Conservation (phyloP, 2,888 invertebrate genomes). For the Tipula helvola region DNA sequence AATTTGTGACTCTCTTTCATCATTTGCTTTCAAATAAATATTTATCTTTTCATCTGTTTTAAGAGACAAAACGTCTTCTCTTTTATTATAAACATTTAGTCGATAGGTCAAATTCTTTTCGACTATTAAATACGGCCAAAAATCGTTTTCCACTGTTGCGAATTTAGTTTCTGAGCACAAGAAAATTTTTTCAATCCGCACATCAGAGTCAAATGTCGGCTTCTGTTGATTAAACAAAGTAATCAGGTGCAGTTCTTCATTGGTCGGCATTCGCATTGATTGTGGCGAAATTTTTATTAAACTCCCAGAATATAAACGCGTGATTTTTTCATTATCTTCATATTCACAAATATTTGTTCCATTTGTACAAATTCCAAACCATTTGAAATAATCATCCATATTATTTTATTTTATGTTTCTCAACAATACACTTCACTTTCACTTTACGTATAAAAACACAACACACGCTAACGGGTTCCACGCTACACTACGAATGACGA, state of each 20-base stretch:
- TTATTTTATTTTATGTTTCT: neutral
- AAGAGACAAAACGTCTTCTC: neutral
- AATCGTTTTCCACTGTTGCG: neutral
- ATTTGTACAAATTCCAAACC: neutral
- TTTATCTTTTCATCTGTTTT: neutral
- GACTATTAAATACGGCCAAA: neutral
- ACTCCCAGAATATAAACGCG: neutral
- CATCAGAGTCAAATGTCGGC: no score
- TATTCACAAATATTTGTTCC: neutral
- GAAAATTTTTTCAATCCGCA: neutral
- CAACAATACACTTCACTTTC: neutral
- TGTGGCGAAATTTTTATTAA: neutral
- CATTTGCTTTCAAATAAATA: neutral
- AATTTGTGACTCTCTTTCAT: neutral
- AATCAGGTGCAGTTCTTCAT: neutral
- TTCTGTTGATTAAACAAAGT: neutral
- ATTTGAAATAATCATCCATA: neutral
- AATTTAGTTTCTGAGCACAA: neutral
- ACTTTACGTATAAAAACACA: neutral
- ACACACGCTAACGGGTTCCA: neutral
- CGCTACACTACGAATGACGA: neutral
- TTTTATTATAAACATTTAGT: neutral
- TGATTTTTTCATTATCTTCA: neutral
- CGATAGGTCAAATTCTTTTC: neutral
- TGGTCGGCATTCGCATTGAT: neutral